A percentile compares a stretch with the other conserved stretches of the same genome.
Evolutionary conservation across 2,888 invertebrate species (phyloP).

Genomic region (Opisthograptis luteolata): DNA sequence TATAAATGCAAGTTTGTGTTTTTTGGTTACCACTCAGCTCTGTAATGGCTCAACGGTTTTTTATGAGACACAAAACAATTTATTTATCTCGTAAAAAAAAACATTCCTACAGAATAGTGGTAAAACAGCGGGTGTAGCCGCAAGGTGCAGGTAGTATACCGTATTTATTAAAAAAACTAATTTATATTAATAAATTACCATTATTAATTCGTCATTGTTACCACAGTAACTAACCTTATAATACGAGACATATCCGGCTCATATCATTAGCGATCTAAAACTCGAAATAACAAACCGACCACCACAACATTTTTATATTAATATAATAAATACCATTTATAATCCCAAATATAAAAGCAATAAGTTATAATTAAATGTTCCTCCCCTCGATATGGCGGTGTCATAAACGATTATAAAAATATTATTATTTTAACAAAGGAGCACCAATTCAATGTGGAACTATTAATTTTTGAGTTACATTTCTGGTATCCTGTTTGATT

Average conservation of each 20-base stretch:
- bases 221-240: conserved; percentile 31
- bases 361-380: conserved; percentile 45
- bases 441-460: conserved; percentile 14
- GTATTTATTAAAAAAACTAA: no score
- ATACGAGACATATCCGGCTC: conserved; percentile 42
- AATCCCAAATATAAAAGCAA: conserved; percentile 34
- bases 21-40: no score
- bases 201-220: conserved; percentile 4
- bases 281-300: conserved; percentile 42
- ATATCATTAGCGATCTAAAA: conserved; percentile 32
- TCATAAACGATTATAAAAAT: conserved; percentile 32
- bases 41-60: no score
- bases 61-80: no score
- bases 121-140: no score
- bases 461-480: conserved; percentile 6
- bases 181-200: no score
- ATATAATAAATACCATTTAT: conserved; percentile 42
- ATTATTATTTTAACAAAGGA: conserved; percentile 14
- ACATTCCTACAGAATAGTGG: no score
- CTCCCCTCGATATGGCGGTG: conserved; percentile 42
- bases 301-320: conserved; percentile 42
- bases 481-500: conserved; percentile 19
- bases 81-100: no score
- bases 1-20: no score
- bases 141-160: no score